These are phyloP conservation scores for Diachasma alloeum DNA, from an alignment of 1,140 invertebrate species.

Conservation along the genomic window DNA sequence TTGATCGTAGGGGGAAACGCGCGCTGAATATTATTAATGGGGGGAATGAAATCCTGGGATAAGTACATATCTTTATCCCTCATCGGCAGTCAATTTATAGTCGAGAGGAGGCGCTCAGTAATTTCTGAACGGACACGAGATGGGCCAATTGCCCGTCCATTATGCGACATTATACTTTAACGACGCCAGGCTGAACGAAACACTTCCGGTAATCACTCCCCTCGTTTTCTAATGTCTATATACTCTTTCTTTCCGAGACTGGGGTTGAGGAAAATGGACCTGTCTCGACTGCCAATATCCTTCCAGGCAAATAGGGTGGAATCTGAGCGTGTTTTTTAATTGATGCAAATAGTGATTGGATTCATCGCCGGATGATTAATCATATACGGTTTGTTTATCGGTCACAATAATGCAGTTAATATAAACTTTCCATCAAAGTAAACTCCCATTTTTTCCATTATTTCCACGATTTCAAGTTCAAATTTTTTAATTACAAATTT, in stretches of 20 bases:
- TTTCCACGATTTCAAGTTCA: no score
- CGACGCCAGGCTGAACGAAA: slow-evolving; percentile 22
- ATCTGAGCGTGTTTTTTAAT: no score
- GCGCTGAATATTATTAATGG: background rate
- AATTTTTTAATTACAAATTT: background rate
- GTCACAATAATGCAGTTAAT: no score
- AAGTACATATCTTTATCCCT: background rate
- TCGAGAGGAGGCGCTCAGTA: background rate
- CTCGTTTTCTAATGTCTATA: slow-evolving; percentile 1
- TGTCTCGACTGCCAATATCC: no score
- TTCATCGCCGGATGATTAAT: no score
- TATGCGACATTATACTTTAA: slow-evolving; percentile 52
- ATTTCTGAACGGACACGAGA: slow-evolving; percentile 8
- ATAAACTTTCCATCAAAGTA: no score
- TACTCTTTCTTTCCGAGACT: background rate
- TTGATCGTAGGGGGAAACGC: background rate
- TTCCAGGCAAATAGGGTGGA: no score
- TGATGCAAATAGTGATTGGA: no score
- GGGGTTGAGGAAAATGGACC: background rate
- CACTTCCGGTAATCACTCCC: slow-evolving; percentile 25
- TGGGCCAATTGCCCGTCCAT: slow-evolving; percentile 38
- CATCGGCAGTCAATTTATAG: slow-evolving; percentile 16
- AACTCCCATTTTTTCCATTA: no score
- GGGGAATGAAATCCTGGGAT: background rate
- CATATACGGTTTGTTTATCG: no score